A percentile compares a stretch with the other conserved stretches of the same genome.
These are phyloP conservation scores for Molanna angustata DNA, from an alignment of 2,888 invertebrate genomes.

Conservation along the genomic window DNA sequence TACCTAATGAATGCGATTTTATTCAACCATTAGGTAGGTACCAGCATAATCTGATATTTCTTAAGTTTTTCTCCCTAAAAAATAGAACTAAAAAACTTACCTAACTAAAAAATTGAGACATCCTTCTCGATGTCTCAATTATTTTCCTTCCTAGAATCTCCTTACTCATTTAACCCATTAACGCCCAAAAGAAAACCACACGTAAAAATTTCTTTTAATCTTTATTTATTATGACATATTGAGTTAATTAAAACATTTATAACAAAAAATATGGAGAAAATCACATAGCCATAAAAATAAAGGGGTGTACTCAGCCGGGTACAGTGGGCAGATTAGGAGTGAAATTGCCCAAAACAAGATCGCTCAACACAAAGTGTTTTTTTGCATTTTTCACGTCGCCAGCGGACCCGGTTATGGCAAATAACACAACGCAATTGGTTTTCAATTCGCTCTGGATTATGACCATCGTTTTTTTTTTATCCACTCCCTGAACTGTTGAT, in stretches of 20 bases:
- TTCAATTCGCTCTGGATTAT: not conserved
- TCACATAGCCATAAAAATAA: not conserved
- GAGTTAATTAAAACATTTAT: not conserved
- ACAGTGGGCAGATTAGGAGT: too few species aligned
- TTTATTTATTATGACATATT: not conserved
- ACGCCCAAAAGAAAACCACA: too few species aligned
- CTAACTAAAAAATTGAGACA: too few species aligned
- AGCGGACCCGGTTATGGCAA: not conserved
- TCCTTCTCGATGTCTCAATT: too few species aligned
- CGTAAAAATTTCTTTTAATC: not conserved
- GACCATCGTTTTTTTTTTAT: not conserved
- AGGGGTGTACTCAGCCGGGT: too few species aligned
- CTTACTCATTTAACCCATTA: too few species aligned
- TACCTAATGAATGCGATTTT: too few species aligned
- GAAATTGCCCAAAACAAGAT: not conserved
- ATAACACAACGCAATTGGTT: not conserved
- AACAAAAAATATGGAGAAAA: not conserved
- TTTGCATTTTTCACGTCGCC: not conserved
- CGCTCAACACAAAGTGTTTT: not conserved
- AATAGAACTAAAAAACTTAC: too few species aligned
- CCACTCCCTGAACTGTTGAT: not conserved
- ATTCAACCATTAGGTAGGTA: too few species aligned
- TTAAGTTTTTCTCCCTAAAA: too few species aligned
- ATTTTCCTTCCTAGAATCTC: too few species aligned
- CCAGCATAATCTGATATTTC: too few species aligned